These are phyloP conservation scores for Anseranas semipalmata DNA, from an alignment of 2,113 vertebrate species.

Conservation along the genomic window DNA sequence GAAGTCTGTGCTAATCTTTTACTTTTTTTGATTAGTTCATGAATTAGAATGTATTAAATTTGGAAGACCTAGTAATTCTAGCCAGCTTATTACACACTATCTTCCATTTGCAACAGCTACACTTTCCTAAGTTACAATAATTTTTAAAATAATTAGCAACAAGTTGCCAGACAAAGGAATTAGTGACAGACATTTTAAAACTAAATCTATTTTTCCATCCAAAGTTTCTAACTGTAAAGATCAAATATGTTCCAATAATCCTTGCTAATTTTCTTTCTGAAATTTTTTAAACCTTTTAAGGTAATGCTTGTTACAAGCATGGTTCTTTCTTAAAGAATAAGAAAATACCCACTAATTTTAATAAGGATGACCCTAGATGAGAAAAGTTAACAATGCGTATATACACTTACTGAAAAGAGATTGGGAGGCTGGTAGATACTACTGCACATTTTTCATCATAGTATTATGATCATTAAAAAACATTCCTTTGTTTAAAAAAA, in stretches of 20 bases:
- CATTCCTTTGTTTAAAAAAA: not conserved
- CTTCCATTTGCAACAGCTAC: not conserved
- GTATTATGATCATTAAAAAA: not conserved
- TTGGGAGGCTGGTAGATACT: not conserved
- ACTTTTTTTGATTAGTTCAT: not conserved
- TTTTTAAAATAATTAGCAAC: not conserved
- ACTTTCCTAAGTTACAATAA: not conserved
- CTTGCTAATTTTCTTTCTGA: not conserved
- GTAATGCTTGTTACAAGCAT: not conserved
- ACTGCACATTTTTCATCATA: not conserved
- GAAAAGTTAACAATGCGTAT: not conserved
- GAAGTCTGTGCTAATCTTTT: not conserved
- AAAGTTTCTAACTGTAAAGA: not conserved
- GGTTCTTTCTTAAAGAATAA: not conserved
- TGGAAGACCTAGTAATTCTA: not conserved
- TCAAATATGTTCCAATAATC: not conserved
- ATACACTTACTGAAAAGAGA: not conserved
- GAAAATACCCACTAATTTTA: not conserved
- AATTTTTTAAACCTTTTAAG: not conserved
- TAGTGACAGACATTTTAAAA: not conserved
- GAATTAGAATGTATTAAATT: conserved; percentile 39
- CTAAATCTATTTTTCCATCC: not conserved
- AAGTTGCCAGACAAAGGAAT: not conserved
- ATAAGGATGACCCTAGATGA: not conserved
- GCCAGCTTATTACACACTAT: not conserved